Evolutionary conservation across 2,797 vertebrate species (phyloP), one percentile per base, ranked within the genome.

Genomic region (Macropus fuliginosus): DNA sequence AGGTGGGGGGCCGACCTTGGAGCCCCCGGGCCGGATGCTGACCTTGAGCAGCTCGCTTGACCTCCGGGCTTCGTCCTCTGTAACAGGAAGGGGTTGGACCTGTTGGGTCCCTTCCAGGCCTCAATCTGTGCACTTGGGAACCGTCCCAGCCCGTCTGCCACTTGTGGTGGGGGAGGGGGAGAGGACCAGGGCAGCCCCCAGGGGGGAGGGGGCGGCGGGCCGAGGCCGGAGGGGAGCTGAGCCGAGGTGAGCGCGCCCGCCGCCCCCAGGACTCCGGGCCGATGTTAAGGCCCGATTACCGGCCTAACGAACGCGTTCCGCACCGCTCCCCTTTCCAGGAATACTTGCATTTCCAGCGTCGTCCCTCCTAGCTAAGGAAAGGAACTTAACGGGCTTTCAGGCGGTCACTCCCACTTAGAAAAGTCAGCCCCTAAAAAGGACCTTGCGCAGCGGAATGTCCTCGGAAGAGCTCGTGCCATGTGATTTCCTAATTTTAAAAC

Each of bases 171-270:
- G 74, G 31, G 21, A 31, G 40, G 21, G n/a, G 5, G 16, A 9
- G 16, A 13, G 24, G 59, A 0, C 0, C 31, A 0, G 1, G 12
- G 34, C 14, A 34, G 0, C 28, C 28, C 57, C 57, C 3, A 4
- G n/a, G 1, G 6, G 5, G 59, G 31, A 66, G n/a, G 50, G 50
- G 50, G 50, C 50, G 50, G 50, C 50, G 50, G 5, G 50, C 50
- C 50, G 50, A 52, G 50, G 50, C 50, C 5, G 4, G 50, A 4
- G 50, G 50, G 50, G 50, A 52, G 50, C 0, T 2, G 62, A 16
- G 2, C 1, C 31, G 31, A 62, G 59, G 31, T 66, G 31, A 34
- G 3, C 57, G 31, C 14, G 31, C 16, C 66, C 4, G 4, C 34
- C 31, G 13, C 31, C 59, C 59, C 34, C 0, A 14, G 56, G 13